Percentiles rank a stretch among this genome's conserved stretches.
phyloP scores from a whole-genome alignment of 1,140 invertebrate species.

The Caerostris extrusa region DNA sequence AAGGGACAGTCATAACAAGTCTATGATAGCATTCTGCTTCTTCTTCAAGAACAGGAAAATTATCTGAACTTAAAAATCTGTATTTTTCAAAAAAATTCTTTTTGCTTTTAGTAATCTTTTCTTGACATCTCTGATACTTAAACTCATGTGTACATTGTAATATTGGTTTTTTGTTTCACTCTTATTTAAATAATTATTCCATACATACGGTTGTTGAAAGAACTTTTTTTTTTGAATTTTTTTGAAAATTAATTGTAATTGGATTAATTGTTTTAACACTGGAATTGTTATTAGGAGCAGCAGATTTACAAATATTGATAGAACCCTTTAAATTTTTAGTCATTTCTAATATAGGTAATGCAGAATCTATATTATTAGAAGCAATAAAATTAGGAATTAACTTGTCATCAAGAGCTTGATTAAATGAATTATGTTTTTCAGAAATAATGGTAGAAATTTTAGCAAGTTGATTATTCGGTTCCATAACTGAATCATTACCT shows the following conservation, averaged over 20 bases:
- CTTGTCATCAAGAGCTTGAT: neutral
- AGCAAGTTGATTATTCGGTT: neutral
- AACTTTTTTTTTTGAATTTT: neutral
- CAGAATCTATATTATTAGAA: neutral
- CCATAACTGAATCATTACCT: neutral
- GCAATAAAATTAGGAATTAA: neutral
- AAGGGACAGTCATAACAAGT: neutral
- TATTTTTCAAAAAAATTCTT: neutral
- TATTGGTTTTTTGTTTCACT: neutral
- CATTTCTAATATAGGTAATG: neutral
- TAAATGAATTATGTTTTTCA: neutral
- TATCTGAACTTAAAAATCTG: neutral
- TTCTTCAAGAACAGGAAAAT: constrained; percentile 12
- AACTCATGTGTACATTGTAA: neutral
- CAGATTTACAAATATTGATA: neutral
- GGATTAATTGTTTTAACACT: neutral
- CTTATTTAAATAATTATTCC: neutral
- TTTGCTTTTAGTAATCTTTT: neutral
- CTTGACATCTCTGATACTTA: neutral
- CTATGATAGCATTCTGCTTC: constrained; percentile 62
- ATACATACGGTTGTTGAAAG: neutral
- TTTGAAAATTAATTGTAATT: neutral
- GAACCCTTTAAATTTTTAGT: constrained; percentile 10
- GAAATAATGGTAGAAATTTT: neutral
- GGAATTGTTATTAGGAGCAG: neutral